Conservation (phyloP, 1,140 invertebrate genomes). For the Drosophila repleta region DNA sequence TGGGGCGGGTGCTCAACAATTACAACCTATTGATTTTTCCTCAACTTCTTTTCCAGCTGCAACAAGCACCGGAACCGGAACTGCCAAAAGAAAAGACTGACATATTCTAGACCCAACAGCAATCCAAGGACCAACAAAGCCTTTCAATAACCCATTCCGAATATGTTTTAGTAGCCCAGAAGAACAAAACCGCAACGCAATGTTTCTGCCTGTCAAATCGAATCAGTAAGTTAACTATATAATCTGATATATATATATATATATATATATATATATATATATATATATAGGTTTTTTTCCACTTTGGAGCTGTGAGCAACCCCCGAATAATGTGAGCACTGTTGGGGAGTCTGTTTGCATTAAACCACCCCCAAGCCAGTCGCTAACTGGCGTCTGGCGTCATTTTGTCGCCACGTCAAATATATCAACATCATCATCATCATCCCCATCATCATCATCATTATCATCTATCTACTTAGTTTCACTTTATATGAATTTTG, state of each 20-base stretch:
- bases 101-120: slow-evolving; percentile 30
- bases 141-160: slow-evolving; percentile 16
- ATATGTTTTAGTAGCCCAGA: slow-evolving; percentile 54
- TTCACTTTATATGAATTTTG: slow-evolving; percentile 14
- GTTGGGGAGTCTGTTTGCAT: slow-evolving; percentile 25
- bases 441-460: slow-evolving; percentile 13
- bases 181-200: slow-evolving; percentile 43
- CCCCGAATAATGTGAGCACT: not conserved
- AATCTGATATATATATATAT: not conserved
- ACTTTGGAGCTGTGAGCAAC: slow-evolving; percentile 28
- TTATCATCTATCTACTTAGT: slow-evolving; percentile 1
- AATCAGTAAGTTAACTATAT: slow-evolving; percentile 76
- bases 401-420: slow-evolving; percentile 62
- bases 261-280: not conserved
- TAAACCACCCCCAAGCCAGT: slow-evolving; percentile 51
- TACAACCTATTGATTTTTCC: slow-evolving; percentile 73
- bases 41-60: slow-evolving; percentile 49
- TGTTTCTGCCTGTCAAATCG: slow-evolving; percentile 83
- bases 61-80: slow-evolving; percentile 40
- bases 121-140: slow-evolving; percentile 50
- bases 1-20: slow-evolving; percentile 52
- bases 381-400: slow-evolving; percentile 41
- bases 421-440: slow-evolving; percentile 3
- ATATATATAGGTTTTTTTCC: not conserved
- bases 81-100: slow-evolving; percentile 77